Evolutionary conservation across 2,113 vertebrate species (phyloP).

Genomic region (Barnardius zonarius): DNA sequence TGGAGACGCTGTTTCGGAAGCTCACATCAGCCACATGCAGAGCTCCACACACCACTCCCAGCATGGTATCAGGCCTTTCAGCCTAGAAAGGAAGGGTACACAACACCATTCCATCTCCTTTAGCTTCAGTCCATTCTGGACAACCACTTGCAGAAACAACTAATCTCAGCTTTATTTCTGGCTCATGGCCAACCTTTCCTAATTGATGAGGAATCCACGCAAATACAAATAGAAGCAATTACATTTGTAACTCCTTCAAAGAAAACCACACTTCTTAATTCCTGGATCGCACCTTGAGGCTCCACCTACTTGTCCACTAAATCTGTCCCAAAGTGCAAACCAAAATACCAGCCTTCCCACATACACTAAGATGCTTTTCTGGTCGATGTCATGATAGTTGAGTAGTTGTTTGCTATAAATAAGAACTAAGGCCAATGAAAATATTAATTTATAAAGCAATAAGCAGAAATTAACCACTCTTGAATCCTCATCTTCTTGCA

Average conservation of each 20-base stretch:
- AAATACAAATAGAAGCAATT: background rate
- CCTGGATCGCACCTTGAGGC: background rate
- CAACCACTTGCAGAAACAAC: background rate
- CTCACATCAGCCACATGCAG: constrained; percentile 95
- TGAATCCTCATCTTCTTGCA: background rate
- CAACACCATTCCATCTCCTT: background rate
- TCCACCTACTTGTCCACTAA: background rate
- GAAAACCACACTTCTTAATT: background rate
- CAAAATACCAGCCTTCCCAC: background rate
- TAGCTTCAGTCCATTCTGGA: background rate
- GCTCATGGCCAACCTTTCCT: background rate
- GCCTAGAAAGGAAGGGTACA: constrained; percentile 75
- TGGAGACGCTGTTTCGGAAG: constrained; percentile 93
- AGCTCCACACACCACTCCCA: constrained; percentile 94
- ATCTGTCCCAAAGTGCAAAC: background rate
- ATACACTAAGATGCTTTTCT: background rate
- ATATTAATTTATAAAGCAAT: background rate
- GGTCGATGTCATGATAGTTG: background rate
- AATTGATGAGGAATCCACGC: background rate
- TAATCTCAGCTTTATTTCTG: background rate
- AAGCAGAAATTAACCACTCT: background rate
- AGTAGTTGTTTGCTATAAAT: rapidly evolving
- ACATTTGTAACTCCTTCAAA: background rate
- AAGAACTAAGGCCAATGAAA: background rate
- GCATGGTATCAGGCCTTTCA: constrained; percentile 94